Evolutionary conservation across 35 echinoderm and acorn worm genomes (phyloP).

Genomic region (Holothuria glaberrima): DNA sequence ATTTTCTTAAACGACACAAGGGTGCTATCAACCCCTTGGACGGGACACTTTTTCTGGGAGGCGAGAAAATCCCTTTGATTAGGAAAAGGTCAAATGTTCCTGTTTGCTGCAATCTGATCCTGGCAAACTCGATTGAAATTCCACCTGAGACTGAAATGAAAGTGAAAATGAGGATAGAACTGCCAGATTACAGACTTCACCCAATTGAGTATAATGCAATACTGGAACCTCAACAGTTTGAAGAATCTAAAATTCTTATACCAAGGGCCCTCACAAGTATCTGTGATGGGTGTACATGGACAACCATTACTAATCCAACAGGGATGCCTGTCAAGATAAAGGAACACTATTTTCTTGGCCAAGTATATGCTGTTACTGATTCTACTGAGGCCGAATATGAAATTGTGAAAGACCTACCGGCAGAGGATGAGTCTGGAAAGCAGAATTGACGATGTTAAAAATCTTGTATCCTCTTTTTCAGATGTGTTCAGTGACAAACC

Average conservation of each 20-base stretch:
- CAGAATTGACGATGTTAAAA: background rate
- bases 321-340: background rate
- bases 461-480: background rate
- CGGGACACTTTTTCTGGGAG: background rate
- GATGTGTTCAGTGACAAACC: constrained; percentile 49
- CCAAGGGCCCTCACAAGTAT: background rate
- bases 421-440: background rate
- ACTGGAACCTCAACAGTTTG: background rate
- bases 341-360: background rate
- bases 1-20: background rate
- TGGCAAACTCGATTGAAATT: background rate
- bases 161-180: background rate
- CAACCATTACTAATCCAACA: background rate
- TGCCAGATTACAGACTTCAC: background rate
- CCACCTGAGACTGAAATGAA: constrained; percentile 7
- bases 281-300: background rate
- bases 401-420: background rate
- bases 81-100: background rate
- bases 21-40: background rate
- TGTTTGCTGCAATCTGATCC: background rate
- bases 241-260: background rate
- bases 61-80: background rate
- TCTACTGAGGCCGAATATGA: background rate
- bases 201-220: background rate
- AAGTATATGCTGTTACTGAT: background rate